Evolutionary conservation across 2,888 invertebrate genomes (phyloP), one percentile per base, ranked within the genome.

Genomic region (Ichneumon xanthorius): DNA sequence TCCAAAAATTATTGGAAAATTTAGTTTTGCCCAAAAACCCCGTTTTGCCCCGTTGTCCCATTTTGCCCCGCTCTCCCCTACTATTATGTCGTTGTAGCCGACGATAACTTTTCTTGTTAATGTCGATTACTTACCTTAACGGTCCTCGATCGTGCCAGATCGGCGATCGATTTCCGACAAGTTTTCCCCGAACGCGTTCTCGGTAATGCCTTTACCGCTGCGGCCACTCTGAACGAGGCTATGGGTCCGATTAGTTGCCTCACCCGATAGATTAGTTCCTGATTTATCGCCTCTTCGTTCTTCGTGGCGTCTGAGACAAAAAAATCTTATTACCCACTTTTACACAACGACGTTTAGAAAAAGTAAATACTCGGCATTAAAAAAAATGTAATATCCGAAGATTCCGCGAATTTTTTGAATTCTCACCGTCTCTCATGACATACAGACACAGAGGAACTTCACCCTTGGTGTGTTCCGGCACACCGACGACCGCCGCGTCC

Each of bases 401-500:
- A 1, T 61, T 33, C 16, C 16, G 6, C 0, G 14, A 33, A 33
- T 61, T 5, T 3, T 11, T 30, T 1, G n/a, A 16, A 37, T 26
- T 80, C 90, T 87, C 89, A 95, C 96, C 95, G 88, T 96, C 96
- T 90, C 96, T 96, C 92, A 97, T 96, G 2, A 98, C 97, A 91
- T 97, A 98, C 0, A 99, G 94, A 87, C 98, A 99, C 2, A 98
- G 94, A 0, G 99, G 99, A 22, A 98, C 96, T 92, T 98, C 97
- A 22, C 98, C 99, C 92, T 99, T 99, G 0, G 98, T 97, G 0
- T 95, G 93, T 92, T 99, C 99, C 0, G 98, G 98, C 0, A 98
- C 97, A 0, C 98, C 98, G 14, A 99, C 96, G 0, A 99, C 99
- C 0, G 98, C 97, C 0, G 97, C 97, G 91, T 99, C 99, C 0